Evolutionary conservation across 2,888 invertebrate species (phyloP).

Genomic region (Sinelater perroti): DNA sequence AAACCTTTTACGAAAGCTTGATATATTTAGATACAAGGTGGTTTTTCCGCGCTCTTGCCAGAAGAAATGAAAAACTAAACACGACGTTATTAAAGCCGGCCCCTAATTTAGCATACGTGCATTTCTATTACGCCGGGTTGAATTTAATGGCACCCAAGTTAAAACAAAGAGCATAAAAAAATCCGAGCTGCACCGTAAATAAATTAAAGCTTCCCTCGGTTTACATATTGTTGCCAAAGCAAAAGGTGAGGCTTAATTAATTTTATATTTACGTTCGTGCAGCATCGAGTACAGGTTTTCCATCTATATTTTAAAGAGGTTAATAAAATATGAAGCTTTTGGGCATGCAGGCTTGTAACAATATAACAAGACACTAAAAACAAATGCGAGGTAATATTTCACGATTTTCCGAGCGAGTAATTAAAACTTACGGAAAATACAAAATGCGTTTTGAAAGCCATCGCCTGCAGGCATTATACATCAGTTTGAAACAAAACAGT

Average conservation of each 20-base stretch:
- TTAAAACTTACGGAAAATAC: conserved; percentile 40
- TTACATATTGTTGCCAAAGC: conserved; percentile 12
- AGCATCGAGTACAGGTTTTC: conserved; percentile 30
- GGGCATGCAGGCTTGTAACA: conserved; percentile 37
- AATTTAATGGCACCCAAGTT: too few species aligned
- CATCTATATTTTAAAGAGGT: conserved; percentile 34
- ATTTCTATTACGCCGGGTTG: too few species aligned
- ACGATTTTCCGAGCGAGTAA: conserved; percentile 39
- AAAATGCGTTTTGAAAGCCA: conserved; percentile 40
- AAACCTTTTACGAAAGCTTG: too few species aligned
- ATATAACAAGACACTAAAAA: conserved; percentile 39
- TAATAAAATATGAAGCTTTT: conserved; percentile 36
- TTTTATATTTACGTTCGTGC: conserved; percentile 31
- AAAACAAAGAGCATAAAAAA: too few species aligned
- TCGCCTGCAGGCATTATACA: conserved; percentile 37
- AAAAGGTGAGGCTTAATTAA: conserved; percentile 32
- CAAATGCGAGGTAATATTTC: conserved; percentile 39
- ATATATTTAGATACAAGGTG: too few species aligned
- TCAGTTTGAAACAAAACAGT: conserved; percentile 40
- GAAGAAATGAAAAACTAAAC: too few species aligned
- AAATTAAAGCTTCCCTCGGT: conserved; percentile 4
- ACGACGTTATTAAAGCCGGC: too few species aligned
- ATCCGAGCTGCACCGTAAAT: too few species aligned
- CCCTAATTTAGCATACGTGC: too few species aligned
- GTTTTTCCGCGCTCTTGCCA: too few species aligned